A percentile compares a stretch with the other conserved stretches of the same genome.
These are phyloP conservation scores for Calliopsis andreniformis DNA, from an alignment of 1,140 invertebrate genomes.

Conservation along the genomic window DNA sequence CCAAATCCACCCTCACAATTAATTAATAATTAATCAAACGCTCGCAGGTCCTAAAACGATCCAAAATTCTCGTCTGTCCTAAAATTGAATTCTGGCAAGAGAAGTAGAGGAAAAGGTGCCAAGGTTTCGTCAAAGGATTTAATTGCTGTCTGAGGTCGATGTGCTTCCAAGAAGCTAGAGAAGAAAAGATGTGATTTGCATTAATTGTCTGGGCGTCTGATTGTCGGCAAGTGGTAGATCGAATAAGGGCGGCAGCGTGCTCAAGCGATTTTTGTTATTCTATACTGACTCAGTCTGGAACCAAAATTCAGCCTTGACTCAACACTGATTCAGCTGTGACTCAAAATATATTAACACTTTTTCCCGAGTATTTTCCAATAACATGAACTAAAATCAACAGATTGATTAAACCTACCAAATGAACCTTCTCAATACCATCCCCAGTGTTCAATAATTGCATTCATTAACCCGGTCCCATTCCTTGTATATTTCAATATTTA, in stretches of 20 bases:
- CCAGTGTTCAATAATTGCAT: too few relatives aligned
- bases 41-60: too few relatives aligned
- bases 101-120: neutral
- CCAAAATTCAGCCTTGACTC: too few relatives aligned
- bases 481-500: neutral
- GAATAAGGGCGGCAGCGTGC: neutral
- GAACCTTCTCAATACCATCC: neutral
- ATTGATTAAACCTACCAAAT: conserved; percentile 5
- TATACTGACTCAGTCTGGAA: too few relatives aligned
- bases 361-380: too few relatives aligned
- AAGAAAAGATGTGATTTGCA: conserved; percentile 13
- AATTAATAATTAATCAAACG: too few relatives aligned
- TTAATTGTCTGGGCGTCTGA: conserved; percentile 3
- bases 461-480: neutral
- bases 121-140: conserved; percentile 3
- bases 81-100: too few relatives aligned
- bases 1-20: too few relatives aligned
- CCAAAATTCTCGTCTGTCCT: too few relatives aligned
- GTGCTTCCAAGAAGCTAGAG: neutral
- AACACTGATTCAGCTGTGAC: too few relatives aligned
- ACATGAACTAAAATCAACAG: too few relatives aligned
- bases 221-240: neutral
- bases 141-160: conserved; percentile 24
- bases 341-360: too few relatives aligned
- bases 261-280: conserved; percentile 15